phyloP scores from a whole-genome alignment of 2,797 vertebrate genomes.

The Capromys pilorides region DNA sequence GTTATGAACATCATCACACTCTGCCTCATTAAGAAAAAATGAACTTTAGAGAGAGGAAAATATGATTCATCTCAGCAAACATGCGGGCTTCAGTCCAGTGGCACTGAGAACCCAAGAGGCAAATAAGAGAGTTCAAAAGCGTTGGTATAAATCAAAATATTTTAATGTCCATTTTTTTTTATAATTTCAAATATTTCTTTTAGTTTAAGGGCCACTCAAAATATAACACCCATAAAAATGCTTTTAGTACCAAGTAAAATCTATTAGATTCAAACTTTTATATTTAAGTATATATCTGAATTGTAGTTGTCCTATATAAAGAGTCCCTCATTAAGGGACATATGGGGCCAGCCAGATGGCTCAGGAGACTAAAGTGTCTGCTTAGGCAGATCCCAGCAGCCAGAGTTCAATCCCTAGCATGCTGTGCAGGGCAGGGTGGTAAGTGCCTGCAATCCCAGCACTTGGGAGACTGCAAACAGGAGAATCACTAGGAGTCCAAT shows the following conservation, averaged over 20 bases:
- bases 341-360: too few species aligned
- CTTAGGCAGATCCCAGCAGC: too few species aligned
- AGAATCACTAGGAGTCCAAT: too few species aligned
- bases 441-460: too few species aligned
- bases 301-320: not conserved
- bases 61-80: not conserved
- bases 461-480: too few species aligned
- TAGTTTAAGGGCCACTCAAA: slow-evolving; percentile 29
- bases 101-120: not conserved
- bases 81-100: not conserved
- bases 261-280: not conserved
- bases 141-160: not conserved
- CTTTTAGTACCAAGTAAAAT: not conserved
- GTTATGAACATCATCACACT: not conserved
- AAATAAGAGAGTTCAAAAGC: not conserved
- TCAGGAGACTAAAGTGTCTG: too few species aligned
- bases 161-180: slow-evolving; percentile 28
- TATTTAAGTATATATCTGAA: not conserved
- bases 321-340: not conserved
- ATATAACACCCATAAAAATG: not conserved
- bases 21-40: not conserved
- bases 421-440: too few species aligned
- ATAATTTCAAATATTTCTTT: slow-evolving; percentile 17
- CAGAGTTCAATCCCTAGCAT: too few species aligned
- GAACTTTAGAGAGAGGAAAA: slow-evolving; percentile 7